Base-by-base conservation (phyloP, 1,140 invertebrate species). In the Penaeus indicus region DNA sequence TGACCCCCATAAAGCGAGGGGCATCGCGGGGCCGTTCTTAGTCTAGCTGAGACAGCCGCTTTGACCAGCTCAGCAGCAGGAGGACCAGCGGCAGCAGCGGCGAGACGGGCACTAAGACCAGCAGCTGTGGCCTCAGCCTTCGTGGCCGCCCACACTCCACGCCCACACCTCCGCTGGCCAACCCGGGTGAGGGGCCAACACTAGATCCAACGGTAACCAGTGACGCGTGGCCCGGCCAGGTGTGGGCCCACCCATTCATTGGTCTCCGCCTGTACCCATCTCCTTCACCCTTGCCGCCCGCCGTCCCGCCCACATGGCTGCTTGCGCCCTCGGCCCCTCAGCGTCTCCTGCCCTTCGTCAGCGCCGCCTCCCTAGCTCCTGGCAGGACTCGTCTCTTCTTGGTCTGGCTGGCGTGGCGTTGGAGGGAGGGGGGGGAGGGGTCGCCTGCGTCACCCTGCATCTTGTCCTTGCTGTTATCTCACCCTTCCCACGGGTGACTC, bases 241-340 rank as follows among this genome's bases (percentile, higher is more conserved):
- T 80, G 78, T 80, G 78, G 78, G 78, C 78, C 78, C 47, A 42
- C 78, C 78, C 78, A 80, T 80, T 80, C 78, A 80, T 80, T 80
- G 78, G 78, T 42, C 47, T 11, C 54, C 47, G 78, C 78, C 78
- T 60, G 19, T 32, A 25, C 19, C 72, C 72, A 27, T 42, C 18
- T 42, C 72, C 25, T 42, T 27, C 42, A n/a, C 72, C 19, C 72
- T 27, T 32, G 4, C 78, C 21, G 47, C 78, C 54, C 77, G 18
- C 47, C 78, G 47, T 22, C 78, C 78, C 25, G 21, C 47, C 61
- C 38, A 54, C 54, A 54, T 11, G 54, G 54, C 54, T 54, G 54
- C 54, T 54, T 60, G 27, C 78, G 22, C 78, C 78, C 78, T 47
- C 78, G 78, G 61, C 78, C 61, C 78, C 54, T 61, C 47, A 16